phyloP scores from a whole-genome alignment of 2,113 vertebrate species.

The Sterrhoptilus dennistouni region DNA sequence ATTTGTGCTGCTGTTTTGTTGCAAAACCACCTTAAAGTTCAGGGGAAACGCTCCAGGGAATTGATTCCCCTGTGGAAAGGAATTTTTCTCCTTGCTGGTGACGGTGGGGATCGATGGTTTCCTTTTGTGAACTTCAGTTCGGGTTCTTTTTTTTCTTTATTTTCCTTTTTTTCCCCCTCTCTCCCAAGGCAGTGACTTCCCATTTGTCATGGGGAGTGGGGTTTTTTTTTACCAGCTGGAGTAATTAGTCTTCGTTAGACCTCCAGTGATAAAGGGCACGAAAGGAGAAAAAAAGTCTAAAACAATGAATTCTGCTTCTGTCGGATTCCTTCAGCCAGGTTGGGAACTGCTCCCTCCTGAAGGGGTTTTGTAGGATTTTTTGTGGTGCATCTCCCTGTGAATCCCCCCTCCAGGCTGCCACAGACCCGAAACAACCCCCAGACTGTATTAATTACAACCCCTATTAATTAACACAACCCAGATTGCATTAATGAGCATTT shows the following conservation, averaged over 20 bases:
- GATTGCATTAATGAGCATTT: accelerated
- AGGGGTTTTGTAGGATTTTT: background rate
- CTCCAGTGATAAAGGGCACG: background rate
- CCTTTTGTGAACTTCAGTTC: background rate
- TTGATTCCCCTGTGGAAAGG: background rate
- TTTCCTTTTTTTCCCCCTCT: background rate
- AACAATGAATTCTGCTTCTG: background rate
- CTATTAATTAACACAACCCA: background rate
- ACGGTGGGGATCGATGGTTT: background rate
- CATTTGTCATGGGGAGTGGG: background rate
- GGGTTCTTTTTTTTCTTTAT: too few species aligned
- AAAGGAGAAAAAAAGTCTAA: background rate
- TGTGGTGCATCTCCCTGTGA: background rate
- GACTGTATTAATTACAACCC: background rate
- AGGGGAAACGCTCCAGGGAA: background rate
- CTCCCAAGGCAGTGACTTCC: background rate
- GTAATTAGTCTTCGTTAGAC: background rate
- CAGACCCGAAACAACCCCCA: background rate
- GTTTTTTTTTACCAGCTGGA: background rate
- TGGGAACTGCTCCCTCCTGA: background rate
- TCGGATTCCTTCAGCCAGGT: background rate
- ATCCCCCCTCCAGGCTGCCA: background rate
- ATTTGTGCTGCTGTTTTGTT: background rate
- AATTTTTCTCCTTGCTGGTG: background rate
- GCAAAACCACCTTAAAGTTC: background rate